Evolutionary conservation across 2,797 vertebrate genomes (phyloP).

Genomic region (Clarias laeviceps): DNA sequence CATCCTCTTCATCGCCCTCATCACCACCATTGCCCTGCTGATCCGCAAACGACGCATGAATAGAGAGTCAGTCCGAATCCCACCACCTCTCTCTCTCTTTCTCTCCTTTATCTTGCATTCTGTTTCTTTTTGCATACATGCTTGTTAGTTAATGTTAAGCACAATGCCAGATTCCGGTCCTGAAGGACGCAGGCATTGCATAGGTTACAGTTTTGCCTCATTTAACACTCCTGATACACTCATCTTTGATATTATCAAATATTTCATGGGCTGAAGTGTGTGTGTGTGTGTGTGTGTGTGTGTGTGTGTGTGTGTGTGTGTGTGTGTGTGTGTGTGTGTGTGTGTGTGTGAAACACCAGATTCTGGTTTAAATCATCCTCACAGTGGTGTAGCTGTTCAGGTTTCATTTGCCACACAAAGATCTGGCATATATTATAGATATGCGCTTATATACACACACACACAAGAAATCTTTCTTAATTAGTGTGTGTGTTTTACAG

Average conservation of each 20-base stretch:
- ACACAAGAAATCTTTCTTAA: too few relatives aligned
- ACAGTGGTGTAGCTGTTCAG: not conserved
- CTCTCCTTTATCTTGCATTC: not conserved
- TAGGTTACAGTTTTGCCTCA: not conserved
- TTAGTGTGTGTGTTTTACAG: conserved; percentile 62
- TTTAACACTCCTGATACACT: not conserved
- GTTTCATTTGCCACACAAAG: not conserved
- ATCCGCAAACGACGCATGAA: conserved; percentile 63
- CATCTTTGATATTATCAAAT: not conserved
- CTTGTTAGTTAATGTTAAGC: not conserved
- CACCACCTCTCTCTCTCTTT: not conserved
- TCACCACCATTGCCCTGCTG: conserved; percentile 67
- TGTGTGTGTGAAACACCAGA: not conserved
- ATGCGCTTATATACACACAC: not conserved
- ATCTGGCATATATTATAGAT: not conserved
- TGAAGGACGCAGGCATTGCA: not conserved
- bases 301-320: too few relatives aligned
- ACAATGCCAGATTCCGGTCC: too few relatives aligned
- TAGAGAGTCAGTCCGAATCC: conserved; percentile 68
- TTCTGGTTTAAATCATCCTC: not conserved
- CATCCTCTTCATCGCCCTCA: conserved; percentile 70
- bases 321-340: too few relatives aligned
- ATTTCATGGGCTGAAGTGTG: not conserved
- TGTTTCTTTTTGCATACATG: not conserved
- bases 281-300: too few relatives aligned